Base-by-base conservation (phyloP, 2,797 vertebrate species). In the Phoeniculus purpureus region DNA sequence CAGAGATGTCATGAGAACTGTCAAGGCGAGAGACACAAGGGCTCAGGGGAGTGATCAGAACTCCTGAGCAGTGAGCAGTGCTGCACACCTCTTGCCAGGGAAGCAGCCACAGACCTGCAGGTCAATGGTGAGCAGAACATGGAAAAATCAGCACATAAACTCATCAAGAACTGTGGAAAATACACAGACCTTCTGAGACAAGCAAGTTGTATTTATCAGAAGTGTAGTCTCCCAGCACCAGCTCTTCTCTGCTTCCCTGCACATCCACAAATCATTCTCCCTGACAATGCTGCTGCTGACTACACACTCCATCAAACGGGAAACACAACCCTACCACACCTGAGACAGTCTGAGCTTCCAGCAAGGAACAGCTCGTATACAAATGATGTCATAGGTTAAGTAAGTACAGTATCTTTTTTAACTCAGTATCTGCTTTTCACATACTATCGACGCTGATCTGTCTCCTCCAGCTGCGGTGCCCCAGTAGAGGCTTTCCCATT, bases 261-360 rank as follows among this genome's bases (percentile, higher is more conserved):
- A 0, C 4, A 5, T 27, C 16, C 1, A 0, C 62, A 55, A 37
- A 55, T 56, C 27, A 40, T 4, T 6, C 14, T 2, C 11, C 9
- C 2, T 3, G 1, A 5, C 48, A 40, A 32, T 73, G 23, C 47
- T 29, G 18, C 37, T 59, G 47, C 56, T 85, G 52, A 68, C 7
- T 25, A 40, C 50, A 37, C 10, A 52, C 32, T 59, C 20, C 27
- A 81, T 17, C 32, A 67, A 74, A 29, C 58, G 55, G 25, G 14
- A 74, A 55, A 47, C 27, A 52, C 34, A 60, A 12, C 27, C 14
- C 32, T 43, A 51, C 27, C 77, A 20, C 27, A 43, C 37, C 61
- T 32, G 16, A 65, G n/a, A n/a, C 9, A 70, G 27, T 23, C 47
- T 34, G 32, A 65, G 76, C 37, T 25, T 21, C 29, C 62, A 66